Base-by-base conservation (phyloP, 2,888 invertebrate genomes). In the Minunthozetes semirufus region DNA sequence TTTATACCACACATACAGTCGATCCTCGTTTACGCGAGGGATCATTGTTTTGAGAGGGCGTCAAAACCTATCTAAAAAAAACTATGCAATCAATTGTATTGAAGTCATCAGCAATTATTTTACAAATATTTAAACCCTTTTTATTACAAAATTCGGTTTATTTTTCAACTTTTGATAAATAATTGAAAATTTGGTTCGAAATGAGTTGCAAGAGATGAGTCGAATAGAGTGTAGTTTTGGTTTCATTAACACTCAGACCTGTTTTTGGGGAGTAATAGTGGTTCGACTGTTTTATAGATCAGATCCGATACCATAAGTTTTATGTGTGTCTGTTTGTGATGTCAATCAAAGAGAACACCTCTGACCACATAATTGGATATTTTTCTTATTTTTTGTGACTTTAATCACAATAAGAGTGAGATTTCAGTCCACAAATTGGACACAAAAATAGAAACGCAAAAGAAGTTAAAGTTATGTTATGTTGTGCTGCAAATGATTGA, bases 291-390 rank as follows among this genome's bases (percentile, higher is more conserved):
- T 2, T 4, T 3, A 4, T 4, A 19, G 50, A 50, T 50, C 33
- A 63, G 11, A 3, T 56, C 56, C 17, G 11, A 56, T 56, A 56
- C 46, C 17, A 17, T 15, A 48, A 15, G 46, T 48, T 8, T 33
- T 33, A 48, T 48, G 46, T 48, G 17, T 48, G 25, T 25, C 56
- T 9, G 29, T 33, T 29, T 15, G 38, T 63, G 63, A 4, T 50
- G 50, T 63, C 63, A 63, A 63, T 63, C 63, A 63, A 63, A 63
- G 9, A 63, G n/a, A 63, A 63, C 63, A 33, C 33, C 63, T 63
- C 29, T 63, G 63, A 63, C 63, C 63, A 29, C 11, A 63, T 63
- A 63, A 63, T 29, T 63, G 27, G 15, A 19, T 56, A 22, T 56
- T 63, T 29, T 56, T 63, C 33, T 63, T 29, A 38, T 63, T 38